These are phyloP conservation scores for Tachystola acroxantha DNA, from an alignment of 2,888 invertebrate species.

Conservation along the genomic window DNA sequence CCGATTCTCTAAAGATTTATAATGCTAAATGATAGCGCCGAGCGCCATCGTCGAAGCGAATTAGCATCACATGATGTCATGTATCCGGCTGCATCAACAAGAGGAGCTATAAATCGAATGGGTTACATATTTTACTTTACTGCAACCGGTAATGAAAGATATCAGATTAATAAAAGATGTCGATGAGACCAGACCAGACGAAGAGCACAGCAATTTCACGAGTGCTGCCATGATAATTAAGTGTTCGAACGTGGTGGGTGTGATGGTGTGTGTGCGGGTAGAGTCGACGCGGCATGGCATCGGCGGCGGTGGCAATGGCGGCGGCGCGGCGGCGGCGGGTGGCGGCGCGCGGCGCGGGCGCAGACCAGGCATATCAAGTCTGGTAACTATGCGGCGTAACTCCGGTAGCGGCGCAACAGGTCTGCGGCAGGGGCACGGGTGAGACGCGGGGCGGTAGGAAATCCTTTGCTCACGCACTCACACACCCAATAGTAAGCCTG, in stretches of 20 bases:
- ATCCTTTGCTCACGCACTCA: conserved; percentile 67
- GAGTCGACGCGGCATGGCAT: conserved; percentile 24
- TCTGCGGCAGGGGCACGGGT: conserved; percentile 65
- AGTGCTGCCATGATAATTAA: conserved; percentile 68
- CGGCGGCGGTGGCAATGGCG: conserved; percentile 52
- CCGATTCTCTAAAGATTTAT: conserved; percentile 49
- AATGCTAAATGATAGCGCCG: conserved; percentile 50
- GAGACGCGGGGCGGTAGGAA: conserved; percentile 68
- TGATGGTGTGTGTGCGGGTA: conserved; percentile 42
- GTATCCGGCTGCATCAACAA: conserved; percentile 60
- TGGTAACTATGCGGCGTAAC: conserved; percentile 78
- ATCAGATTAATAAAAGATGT: conserved; percentile 67
- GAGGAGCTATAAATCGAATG: conserved; percentile 58
- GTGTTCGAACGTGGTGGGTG: conserved; percentile 53
- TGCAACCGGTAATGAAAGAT: conserved; percentile 65
- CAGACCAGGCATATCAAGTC: conserved; percentile 69
- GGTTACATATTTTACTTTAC: conserved; percentile 54
- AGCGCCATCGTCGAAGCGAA: conserved; percentile 46
- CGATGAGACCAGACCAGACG: conserved; percentile 58
- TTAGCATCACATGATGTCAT: conserved; percentile 69
- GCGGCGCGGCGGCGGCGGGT: conserved; percentile 25
- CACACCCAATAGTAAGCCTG: conserved; percentile 34
- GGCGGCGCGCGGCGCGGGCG: conserved; percentile 31
- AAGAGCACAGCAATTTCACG: conserved; percentile 68
- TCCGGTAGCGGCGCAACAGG: conserved; percentile 77